These are phyloP conservation scores for Drosophila teissieri DNA, from an alignment of 1,140 invertebrate genomes.

Conservation along the genomic window DNA sequence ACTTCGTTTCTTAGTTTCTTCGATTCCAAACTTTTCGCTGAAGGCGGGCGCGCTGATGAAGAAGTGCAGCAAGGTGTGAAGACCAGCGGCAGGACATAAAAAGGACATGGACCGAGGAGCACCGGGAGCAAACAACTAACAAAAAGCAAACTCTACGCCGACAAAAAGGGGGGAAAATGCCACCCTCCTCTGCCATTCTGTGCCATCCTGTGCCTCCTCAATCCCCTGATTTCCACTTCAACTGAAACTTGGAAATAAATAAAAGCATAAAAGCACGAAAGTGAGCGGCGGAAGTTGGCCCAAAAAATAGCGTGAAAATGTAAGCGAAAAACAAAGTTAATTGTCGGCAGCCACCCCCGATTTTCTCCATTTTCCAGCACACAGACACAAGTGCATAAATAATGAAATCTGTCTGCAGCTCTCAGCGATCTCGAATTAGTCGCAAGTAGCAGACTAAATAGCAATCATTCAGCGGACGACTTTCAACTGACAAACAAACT, in stretches of 20 bases:
- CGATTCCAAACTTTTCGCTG: slow-evolving; percentile 40
- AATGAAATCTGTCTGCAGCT: slow-evolving; percentile 68
- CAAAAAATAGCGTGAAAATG: slow-evolving; percentile 77
- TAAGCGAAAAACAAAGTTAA: slow-evolving; percentile 79
- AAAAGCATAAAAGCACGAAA: slow-evolving; percentile 51
- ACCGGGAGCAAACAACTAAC: slow-evolving; percentile 44
- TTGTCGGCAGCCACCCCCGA: slow-evolving; percentile 51
- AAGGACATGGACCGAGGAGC: slow-evolving; percentile 4
- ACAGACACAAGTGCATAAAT: slow-evolving; percentile 65
- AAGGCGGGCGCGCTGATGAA: slow-evolving; percentile 68
- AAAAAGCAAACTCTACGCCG: slow-evolving; percentile 50
- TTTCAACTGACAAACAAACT: slow-evolving; percentile 35
- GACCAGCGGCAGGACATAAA: slow-evolving; percentile 10
- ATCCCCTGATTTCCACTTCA: slow-evolving; percentile 13
- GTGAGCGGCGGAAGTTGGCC: slow-evolving; percentile 39
- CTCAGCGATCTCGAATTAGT: slow-evolving; percentile 61
- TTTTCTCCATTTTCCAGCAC: slow-evolving; percentile 11
- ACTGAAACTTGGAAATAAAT: slow-evolving; percentile 49
- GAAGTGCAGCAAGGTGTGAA: slow-evolving; percentile 70
- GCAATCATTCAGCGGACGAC: slow-evolving; percentile 47
- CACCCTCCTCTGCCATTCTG: neutral
- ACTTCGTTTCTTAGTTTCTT: slow-evolving; percentile 70
- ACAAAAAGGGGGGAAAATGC: slow-evolving; percentile 1
- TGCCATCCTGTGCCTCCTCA: no score
- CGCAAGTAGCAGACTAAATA: slow-evolving; percentile 57